Evolutionary conservation across 1,140 invertebrate species (phyloP), one percentile per base, ranked within the genome.

Genomic region (Steinernema feltiae): DNA sequence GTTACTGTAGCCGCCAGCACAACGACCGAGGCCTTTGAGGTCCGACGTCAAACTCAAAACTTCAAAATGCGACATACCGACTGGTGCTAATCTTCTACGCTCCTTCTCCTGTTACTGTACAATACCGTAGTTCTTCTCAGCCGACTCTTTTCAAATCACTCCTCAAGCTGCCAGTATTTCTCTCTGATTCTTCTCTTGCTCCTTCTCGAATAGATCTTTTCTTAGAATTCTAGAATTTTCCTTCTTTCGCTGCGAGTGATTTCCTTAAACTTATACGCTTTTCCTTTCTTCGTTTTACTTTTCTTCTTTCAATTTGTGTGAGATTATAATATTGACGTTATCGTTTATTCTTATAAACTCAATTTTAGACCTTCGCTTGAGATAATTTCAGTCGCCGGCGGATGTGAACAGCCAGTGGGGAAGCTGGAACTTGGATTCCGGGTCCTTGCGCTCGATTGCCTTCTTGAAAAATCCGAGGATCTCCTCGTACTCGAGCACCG

Each of bases 371-470:
- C 35, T 7, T 7, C 7, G 7, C 35, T 41, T 41, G 35, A 18
- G 35, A 7, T 7, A 41, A 18, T 41, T 18, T 18, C 18, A 41
- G 18, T 41, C 35, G 7, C 35, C 35, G 18, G 35, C 35, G 7
- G 35, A 41, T 7, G 35, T 41, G 30, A 71, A 30, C 24, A 77
- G 76, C 77, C 77, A 78, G 21, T n/a, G n/a, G 24, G 78, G 78
- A 31, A 75, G 31, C 32, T 79, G 74, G 30, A 48, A 76, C 21
- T 29, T 71, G 17, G 35, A 70, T 18, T 70, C 30, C 27, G 41
- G 78, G 70, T 80, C 79, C 18, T 70, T 35, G 31, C 79, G 32
- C 7, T 74, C 21, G n/a, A 79, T 35, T 1, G 76, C 79, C 24
- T 48, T n/a, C 46, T 75, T 78, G 48, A 79, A 79, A n/a, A 41